phyloP scores from a whole-genome alignment of 2,113 vertebrate genomes.

The Pterocles gutturalis region DNA sequence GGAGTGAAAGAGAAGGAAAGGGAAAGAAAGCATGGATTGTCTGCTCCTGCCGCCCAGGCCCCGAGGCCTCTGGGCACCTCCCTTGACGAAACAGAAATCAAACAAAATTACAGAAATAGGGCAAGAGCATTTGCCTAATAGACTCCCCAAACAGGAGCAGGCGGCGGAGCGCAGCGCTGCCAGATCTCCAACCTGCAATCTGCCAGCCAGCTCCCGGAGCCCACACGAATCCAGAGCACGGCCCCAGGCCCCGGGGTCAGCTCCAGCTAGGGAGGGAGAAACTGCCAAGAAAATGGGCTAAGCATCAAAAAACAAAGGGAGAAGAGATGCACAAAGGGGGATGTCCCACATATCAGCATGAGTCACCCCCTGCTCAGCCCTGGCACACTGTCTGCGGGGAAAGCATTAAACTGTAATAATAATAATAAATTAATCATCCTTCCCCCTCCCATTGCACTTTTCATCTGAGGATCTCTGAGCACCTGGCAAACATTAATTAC shows the following conservation, averaged over 20 bases:
- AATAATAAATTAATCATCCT: constrained; percentile 76
- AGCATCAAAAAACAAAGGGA: constrained; percentile 21
- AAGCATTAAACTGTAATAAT: constrained; percentile 73
- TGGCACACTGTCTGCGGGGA: constrained; percentile 62
- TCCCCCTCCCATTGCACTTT: constrained; percentile 70
- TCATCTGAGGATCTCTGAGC: constrained; percentile 67
- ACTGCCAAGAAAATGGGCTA: constrained; percentile 64
- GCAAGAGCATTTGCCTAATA: constrained; percentile 72
- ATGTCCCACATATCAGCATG: constrained; percentile 53
- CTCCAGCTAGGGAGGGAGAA: constrained; percentile 8
- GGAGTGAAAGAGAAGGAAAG: constrained; percentile 52
- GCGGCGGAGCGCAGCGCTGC: constrained; percentile 20
- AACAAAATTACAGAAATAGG: constrained; percentile 77
- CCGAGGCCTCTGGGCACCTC: constrained; percentile 73
- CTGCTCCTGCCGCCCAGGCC: constrained; percentile 71
- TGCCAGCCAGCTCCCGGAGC: constrained; percentile 50
- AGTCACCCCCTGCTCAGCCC: constrained; percentile 51
- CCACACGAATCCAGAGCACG: constrained; percentile 36
- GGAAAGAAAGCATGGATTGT: constrained; percentile 65
- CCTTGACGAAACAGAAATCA: constrained; percentile 79
- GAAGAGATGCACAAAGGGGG: constrained; percentile 20
- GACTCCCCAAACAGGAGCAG: constrained; percentile 39
- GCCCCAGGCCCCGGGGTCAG: constrained; percentile 45
- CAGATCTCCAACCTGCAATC: constrained; percentile 64
- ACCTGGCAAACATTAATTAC: constrained; percentile 73